Conservation (phyloP, 2,113 vertebrate genomes). For the Rattus rattus region DNA sequence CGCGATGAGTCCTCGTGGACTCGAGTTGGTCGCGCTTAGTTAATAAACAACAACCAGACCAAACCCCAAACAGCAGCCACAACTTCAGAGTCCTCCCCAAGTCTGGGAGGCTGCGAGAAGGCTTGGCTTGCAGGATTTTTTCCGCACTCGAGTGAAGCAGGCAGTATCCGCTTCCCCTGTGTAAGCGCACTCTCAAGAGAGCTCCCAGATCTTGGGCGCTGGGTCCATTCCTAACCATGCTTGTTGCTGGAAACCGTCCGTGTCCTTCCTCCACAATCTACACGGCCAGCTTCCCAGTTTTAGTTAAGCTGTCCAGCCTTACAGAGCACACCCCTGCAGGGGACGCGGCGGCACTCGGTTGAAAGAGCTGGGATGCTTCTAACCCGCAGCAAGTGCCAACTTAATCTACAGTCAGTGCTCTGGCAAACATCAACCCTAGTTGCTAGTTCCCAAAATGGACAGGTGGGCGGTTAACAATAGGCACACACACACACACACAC, state of each 20-base stretch:
- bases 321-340: neutral
- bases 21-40: neutral
- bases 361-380: neutral
- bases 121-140: constrained; percentile 47
- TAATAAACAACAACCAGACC: too few species aligned
- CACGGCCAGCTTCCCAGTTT: neutral
- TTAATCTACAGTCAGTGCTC: neutral
- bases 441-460: neutral
- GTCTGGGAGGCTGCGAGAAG: constrained; percentile 24
- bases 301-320: neutral
- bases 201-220: neutral
- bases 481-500: neutral
- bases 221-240: neutral
- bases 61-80: neutral
- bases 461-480: neutral
- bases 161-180: neutral
- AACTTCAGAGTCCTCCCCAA: neutral
- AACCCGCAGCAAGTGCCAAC: neutral
- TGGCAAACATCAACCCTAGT: neutral
- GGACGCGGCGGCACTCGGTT: neutral
- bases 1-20: neutral
- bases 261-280: neutral
- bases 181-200: constrained; percentile 13
- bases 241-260: neutral
- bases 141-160: neutral